These are phyloP conservation scores for Metallyticus violacea DNA, from an alignment of 2,888 invertebrate species.

Conservation along the genomic window DNA sequence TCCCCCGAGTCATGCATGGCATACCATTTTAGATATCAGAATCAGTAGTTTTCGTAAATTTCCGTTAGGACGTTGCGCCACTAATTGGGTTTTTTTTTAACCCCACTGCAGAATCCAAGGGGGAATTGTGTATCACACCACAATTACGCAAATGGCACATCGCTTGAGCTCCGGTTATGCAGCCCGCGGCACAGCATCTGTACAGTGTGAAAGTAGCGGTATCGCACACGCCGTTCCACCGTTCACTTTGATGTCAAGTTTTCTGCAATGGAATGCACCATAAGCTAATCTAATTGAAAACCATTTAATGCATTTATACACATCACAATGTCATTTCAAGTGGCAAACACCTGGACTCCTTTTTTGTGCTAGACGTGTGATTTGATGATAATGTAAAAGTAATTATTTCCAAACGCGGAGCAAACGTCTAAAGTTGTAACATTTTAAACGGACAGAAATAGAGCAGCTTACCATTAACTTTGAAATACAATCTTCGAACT, in stretches of 20 bases:
- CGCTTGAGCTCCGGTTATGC: background rate
- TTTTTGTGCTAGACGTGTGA: too few species aligned
- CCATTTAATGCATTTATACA: background rate
- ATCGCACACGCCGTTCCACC: too few species aligned
- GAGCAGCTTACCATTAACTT: too few species aligned
- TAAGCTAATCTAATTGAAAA: background rate
- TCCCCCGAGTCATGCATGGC: background rate
- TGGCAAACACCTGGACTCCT: background rate
- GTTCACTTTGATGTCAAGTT: background rate
- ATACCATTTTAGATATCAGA: background rate
- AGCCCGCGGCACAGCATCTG: background rate
- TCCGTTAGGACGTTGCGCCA: too few species aligned
- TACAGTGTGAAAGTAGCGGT: background rate
- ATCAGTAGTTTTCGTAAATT: background rate
- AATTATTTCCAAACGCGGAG: too few species aligned
- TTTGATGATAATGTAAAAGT: background rate
- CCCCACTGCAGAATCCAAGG: background rate
- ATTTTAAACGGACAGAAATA: too few species aligned
- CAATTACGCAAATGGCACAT: background rate
- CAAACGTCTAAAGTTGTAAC: too few species aligned
- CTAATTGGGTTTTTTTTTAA: background rate
- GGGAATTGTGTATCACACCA: background rate
- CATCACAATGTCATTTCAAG: background rate
- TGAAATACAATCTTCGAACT: too few species aligned
- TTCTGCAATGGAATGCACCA: background rate